Base-by-base conservation (phyloP, 2,797 vertebrate species). In the Rhynchotus rufescens region DNA sequence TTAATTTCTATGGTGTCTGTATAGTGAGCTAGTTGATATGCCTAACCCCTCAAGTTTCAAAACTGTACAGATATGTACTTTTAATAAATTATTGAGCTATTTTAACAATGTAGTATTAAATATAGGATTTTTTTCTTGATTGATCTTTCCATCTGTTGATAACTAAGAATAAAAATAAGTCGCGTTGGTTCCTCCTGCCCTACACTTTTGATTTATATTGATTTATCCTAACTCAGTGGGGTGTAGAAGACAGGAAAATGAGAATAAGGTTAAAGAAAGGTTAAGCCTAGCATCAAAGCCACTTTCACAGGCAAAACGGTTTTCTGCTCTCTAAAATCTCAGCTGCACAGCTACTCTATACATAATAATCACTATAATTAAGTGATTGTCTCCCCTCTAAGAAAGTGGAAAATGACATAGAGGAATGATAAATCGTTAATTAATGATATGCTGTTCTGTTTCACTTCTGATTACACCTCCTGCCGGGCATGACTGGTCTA, bases 261-360 rank as follows among this genome's bases (percentile, higher is more conserved):
- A 93, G 81, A 61, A 88, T 95, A 89, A 95, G 90, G 77, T 96
- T 97, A 92, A 96, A 88, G 93, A 96, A 97, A 95, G 92, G 96
- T 93, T 93, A 95, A 95, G 42, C 60, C 51, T 76, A 95, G 84
- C 90, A 93, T 96, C 92, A 80, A 96, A 97, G 91, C 44, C 25
- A 83, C 87, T 94, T 96, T 64, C 77, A 89, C 67, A 81, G 89
- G 67, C 73, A 83, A 84, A 80, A 83, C 14, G 67, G 38, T 40
- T 79, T 92, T 86, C 88, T 45, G 36, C 80, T 88, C 79, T 91
- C 93, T 93, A 74, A 88, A 54, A 85, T 91, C 69, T 94, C 28
- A 80, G 56, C 80, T 93, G 77, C 68, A 77, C 23, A 25, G 49
- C 49, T 89, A 79, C 20, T 62, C 52, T 80, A 87, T 90, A 94